phyloP scores from a whole-genome alignment of 2,113 vertebrate species.

The Aspidoscelis tigris region DNA sequence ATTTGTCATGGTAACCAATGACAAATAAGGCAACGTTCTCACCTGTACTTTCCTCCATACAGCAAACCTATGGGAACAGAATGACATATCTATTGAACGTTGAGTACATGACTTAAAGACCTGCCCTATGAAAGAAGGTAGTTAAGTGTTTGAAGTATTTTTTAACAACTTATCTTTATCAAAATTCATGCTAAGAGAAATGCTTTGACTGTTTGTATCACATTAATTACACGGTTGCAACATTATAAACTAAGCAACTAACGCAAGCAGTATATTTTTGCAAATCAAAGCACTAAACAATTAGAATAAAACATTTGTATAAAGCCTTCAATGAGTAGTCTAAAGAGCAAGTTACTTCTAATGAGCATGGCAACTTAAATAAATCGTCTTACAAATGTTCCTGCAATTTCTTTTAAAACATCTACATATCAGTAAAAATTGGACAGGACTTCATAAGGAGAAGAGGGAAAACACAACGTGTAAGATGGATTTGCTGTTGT shows the following conservation, averaged over 20 bases:
- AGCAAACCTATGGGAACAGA: constrained; percentile 42
- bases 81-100: constrained; percentile 4
- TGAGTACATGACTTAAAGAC: background rate
- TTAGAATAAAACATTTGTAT: constrained; percentile 25
- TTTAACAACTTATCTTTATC: background rate
- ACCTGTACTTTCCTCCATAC: constrained; percentile 33
- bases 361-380: constrained; percentile 35
- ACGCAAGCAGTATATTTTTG: constrained; percentile 34
- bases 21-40: constrained; percentile 21
- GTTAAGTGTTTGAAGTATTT: background rate
- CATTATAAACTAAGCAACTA: background rate
- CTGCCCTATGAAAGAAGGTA: constrained; percentile 5
- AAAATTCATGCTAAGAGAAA: background rate
- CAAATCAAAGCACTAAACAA: constrained; percentile 38
- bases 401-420: background rate
- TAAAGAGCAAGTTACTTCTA: constrained; percentile 10
- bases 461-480: too few relatives aligned
- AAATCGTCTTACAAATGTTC: background rate
- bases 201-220: constrained; percentile 14
- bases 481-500: too few relatives aligned
- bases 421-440: too few relatives aligned
- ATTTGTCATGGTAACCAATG: background rate
- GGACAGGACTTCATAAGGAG: too few relatives aligned
- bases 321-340: constrained; percentile 16
- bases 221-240: constrained; percentile 1